A percentile compares a stretch with the other conserved stretches of the same genome.
Conservation (phyloP, 1,140 invertebrate species). For the Philaenus spumarius region DNA sequence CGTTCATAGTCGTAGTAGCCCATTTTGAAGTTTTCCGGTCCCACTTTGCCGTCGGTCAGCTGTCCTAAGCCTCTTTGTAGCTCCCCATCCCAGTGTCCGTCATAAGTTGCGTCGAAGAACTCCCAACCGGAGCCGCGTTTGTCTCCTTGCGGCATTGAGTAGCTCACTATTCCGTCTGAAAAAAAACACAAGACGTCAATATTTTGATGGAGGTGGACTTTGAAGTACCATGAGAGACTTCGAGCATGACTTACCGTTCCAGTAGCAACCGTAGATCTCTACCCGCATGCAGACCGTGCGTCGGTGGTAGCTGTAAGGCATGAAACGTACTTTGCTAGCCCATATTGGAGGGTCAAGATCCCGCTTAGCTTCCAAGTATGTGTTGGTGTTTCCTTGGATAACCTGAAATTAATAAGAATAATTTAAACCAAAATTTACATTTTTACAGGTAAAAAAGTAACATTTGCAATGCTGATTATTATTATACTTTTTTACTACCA, state of each 20-base stretch:
- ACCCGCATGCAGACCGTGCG: slow-evolving; percentile 73
- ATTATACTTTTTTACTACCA: background rate
- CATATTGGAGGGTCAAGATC: slow-evolving; percentile 64
- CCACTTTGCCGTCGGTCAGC: slow-evolving; percentile 60
- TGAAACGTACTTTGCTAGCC: slow-evolving; percentile 63
- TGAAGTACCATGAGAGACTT: too few relatives aligned
- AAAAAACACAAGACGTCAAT: slow-evolving; percentile 21
- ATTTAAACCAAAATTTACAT: background rate
- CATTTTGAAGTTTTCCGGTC: slow-evolving; percentile 60
- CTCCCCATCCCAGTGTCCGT: slow-evolving; percentile 61
- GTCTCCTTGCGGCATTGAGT: slow-evolving; percentile 75
- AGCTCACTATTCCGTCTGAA: slow-evolving; percentile 70
- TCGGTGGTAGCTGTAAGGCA: slow-evolving; percentile 64
- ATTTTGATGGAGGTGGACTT: background rate
- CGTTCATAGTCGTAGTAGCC: slow-evolving; percentile 45
- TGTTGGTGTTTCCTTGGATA: slow-evolving; percentile 73
- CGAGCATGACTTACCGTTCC: slow-evolving; percentile 48
- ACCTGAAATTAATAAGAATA: slow-evolving; percentile 50
- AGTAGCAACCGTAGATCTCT: slow-evolving; percentile 67
- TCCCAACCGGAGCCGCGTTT: slow-evolving; percentile 60
- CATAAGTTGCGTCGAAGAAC: slow-evolving; percentile 72
- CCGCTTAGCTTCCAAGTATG: slow-evolving; percentile 69
- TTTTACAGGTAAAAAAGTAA: background rate
- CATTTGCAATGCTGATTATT: background rate
- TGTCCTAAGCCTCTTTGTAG: slow-evolving; percentile 59